These are phyloP conservation scores for Uromys caudimaculatus DNA, from an alignment of 2,797 vertebrate genomes.

Conservation along the genomic window DNA sequence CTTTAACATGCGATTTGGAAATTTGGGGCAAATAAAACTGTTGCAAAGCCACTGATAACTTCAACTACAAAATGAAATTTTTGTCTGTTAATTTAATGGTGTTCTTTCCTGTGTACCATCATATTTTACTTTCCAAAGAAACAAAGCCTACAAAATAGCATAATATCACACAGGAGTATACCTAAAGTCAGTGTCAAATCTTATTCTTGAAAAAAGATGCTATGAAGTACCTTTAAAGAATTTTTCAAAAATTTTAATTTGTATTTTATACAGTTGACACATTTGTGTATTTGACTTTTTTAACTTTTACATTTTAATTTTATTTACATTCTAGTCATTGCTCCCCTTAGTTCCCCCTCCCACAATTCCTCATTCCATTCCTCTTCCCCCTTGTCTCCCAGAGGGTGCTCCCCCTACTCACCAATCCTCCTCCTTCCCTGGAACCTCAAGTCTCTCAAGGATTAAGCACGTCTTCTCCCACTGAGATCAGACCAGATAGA, in stretches of 20 bases:
- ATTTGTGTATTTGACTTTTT: not conserved
- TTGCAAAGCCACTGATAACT: slow-evolving; percentile 41
- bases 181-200: slow-evolving; percentile 39
- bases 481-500: not conserved
- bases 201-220: slow-evolving; percentile 38
- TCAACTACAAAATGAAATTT: slow-evolving; percentile 56
- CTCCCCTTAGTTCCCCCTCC: not conserved
- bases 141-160: not conserved
- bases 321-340: not conserved
- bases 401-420: too few relatives aligned
- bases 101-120: slow-evolving; percentile 24
- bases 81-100: slow-evolving; percentile 45
- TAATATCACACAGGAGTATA: slow-evolving; percentile 34
- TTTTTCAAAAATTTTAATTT: slow-evolving; percentile 35
- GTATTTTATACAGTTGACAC: slow-evolving; percentile 7
- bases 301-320: not conserved
- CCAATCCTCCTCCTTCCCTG: too few relatives aligned
- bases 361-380: not conserved
- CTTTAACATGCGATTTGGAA: slow-evolving; percentile 54
- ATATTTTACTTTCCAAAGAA: slow-evolving; percentile 62
- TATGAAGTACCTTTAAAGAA: not conserved
- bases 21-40: slow-evolving; percentile 31
- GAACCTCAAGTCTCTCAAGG: too few relatives aligned
- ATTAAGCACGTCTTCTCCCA: not conserved
- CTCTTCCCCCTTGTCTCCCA: not conserved